Conservation (phyloP, 2,888 invertebrate species). For the Microplitis deprimator region DNA sequence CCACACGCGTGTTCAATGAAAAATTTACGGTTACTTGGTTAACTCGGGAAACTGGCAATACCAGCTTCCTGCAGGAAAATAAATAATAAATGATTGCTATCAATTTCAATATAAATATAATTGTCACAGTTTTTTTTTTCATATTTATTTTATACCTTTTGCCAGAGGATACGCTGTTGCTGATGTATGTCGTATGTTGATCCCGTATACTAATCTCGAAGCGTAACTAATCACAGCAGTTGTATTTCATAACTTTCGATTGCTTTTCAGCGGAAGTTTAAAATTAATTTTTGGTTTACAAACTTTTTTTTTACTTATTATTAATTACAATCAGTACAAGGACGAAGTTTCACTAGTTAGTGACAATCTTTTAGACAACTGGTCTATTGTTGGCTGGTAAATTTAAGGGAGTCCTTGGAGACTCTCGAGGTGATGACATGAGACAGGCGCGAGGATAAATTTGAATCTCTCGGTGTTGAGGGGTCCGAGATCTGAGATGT, state of each 20-base stretch:
- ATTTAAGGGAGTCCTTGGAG: not conserved
- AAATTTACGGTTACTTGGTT: slow-evolving; percentile 15
- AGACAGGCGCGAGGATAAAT: not conserved
- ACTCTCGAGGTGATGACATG: not conserved
- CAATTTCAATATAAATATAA: slow-evolving; percentile 7
- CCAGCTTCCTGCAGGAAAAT: slow-evolving; percentile 1
- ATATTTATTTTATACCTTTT: not conserved
- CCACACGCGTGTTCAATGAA: not conserved
- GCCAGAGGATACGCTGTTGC: not conserved
- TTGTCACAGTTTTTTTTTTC: not conserved
- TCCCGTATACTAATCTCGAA: slow-evolving; percentile 15
- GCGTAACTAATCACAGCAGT: slow-evolving; percentile 48
- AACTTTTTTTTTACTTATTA: not conserved
- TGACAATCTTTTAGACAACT: not conserved
- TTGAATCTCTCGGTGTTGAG: not conserved
- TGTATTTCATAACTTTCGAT: slow-evolving; percentile 32
- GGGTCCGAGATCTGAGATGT: too few relatives aligned
- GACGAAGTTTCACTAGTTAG: slow-evolving; percentile 10
- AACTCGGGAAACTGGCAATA: slow-evolving; percentile 12
- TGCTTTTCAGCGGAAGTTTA: slow-evolving; percentile 39
- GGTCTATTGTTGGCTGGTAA: not conserved
- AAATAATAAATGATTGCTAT: slow-evolving; percentile 7
- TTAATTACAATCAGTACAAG: slow-evolving; percentile 46
- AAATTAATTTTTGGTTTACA: slow-evolving; percentile 41
- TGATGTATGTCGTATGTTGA: not conserved